These are phyloP conservation scores for Metalampra italica DNA, from an alignment of 2,888 invertebrate genomes.

Conservation along the genomic window DNA sequence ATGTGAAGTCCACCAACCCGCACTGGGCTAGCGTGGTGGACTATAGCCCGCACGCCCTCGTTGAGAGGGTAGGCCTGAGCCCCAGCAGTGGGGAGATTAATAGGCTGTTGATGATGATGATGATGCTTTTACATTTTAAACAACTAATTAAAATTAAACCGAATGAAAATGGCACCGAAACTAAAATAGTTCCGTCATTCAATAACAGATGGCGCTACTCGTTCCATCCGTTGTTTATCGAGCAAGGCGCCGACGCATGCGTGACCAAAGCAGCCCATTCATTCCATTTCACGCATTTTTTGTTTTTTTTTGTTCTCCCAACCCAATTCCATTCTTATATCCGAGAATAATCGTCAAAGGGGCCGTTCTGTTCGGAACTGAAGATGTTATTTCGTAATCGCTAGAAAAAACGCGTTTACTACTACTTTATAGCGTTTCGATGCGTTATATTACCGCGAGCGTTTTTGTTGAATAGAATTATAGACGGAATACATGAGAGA, in stretches of 20 bases:
- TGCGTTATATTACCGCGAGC: slow-evolving; percentile 26
- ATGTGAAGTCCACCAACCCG: too few relatives aligned
- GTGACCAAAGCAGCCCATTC: slow-evolving; percentile 20
- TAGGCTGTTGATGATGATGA: too few relatives aligned
- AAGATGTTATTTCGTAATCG: slow-evolving; percentile 41
- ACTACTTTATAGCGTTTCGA: slow-evolving; percentile 44
- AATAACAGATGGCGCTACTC: slow-evolving; percentile 40
- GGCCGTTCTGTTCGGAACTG: slow-evolving; percentile 45
- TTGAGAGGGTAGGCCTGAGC: too few relatives aligned
- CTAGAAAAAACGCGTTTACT: slow-evolving; percentile 34
- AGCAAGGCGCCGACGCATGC: slow-evolving; percentile 4
- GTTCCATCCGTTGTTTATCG: slow-evolving; percentile 31
- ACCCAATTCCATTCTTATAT: slow-evolving; percentile 62
- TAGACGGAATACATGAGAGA: background rate
- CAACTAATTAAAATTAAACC: too few relatives aligned
- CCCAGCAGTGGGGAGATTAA: too few relatives aligned
- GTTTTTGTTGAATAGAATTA: slow-evolving; percentile 22
- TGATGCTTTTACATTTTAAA: too few relatives aligned
- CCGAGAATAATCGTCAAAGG: slow-evolving; percentile 66
- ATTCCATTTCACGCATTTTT: slow-evolving; percentile 19
- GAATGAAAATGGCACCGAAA: background rate
- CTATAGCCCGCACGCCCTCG: too few relatives aligned
- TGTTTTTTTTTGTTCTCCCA: slow-evolving; percentile 49
- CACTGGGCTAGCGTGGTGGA: too few relatives aligned
- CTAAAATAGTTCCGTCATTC: slow-evolving; percentile 18